phyloP scores from a whole-genome alignment of 1,140 invertebrate genomes.

The Pararge aegeria region DNA sequence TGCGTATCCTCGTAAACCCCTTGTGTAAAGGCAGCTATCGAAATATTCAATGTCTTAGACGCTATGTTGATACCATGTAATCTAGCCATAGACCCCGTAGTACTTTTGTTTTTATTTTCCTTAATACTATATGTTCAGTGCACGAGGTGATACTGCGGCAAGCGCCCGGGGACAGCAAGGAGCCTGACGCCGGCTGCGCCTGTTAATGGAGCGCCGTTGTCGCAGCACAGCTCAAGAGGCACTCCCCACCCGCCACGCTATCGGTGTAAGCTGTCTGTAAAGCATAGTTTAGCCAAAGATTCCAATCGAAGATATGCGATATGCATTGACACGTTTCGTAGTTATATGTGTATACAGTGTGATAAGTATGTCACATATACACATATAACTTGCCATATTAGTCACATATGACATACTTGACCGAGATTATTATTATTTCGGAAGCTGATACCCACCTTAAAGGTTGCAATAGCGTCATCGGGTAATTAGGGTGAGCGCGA shows the following conservation, averaged over 20 bases:
- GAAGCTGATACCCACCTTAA: too few relatives aligned
- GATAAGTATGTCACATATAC: too few relatives aligned
- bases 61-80: neutral
- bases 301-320: too few relatives aligned
- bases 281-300: neutral
- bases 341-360: too few relatives aligned
- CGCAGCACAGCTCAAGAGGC: neutral
- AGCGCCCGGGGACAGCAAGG: constrained; percentile 94
- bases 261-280: neutral
- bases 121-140: constrained; percentile 85
- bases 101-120: constrained; percentile 69
- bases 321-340: too few relatives aligned
- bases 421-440: too few relatives aligned
- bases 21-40: too few relatives aligned
- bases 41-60: neutral
- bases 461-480: too few relatives aligned
- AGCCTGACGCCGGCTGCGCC: constrained; percentile 94
- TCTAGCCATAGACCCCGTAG: neutral
- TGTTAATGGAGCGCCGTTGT: constrained; percentile 81
- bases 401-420: too few relatives aligned
- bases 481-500: too few relatives aligned
- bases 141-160: constrained; percentile 99
- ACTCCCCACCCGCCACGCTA: neutral
- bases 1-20: too few relatives aligned
- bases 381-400: too few relatives aligned